These are phyloP conservation scores for Dynastes tityus DNA, from an alignment of 2,888 invertebrate species.

Conservation along the genomic window DNA sequence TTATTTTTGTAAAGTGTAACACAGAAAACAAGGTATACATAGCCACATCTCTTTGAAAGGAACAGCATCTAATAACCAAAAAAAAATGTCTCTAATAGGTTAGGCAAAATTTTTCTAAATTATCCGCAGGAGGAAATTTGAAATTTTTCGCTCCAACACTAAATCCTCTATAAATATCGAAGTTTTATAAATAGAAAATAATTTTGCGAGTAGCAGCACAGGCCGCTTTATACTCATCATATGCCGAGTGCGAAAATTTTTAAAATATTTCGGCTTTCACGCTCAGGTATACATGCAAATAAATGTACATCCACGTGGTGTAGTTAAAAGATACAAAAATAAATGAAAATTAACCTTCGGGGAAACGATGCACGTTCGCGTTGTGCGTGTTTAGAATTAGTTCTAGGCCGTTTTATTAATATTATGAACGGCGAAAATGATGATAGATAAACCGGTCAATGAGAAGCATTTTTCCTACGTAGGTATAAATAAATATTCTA, in stretches of 20 bases:
- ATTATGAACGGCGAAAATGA: not conserved
- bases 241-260: conserved; percentile 12
- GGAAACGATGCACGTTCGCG: not conserved
- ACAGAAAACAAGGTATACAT: too few species aligned
- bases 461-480: conserved; percentile 1
- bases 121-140: too few species aligned
- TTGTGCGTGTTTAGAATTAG: conserved; percentile 36
- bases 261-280: conserved; percentile 21
- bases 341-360: conserved; percentile 40
- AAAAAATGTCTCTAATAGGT: too few species aligned
- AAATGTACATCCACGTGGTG: not conserved
- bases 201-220: not conserved
- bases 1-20: too few species aligned
- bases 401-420: conserved; percentile 35
- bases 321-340: conserved; percentile 27
- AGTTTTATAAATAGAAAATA: conserved; percentile 10
- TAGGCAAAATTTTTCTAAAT: too few species aligned
- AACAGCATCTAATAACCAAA: too few species aligned
- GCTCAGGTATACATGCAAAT: conserved; percentile 1
- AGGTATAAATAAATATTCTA: conserved; percentile 29
- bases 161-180: conserved; percentile 7
- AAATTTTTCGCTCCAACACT: too few species aligned
- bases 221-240: not conserved
- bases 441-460: conserved; percentile 25
- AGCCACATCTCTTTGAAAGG: too few species aligned